A percentile compares a stretch with the other conserved stretches of the same genome.
Conservation (phyloP, 2,888 invertebrate species). For the Gari tellinella region DNA sequence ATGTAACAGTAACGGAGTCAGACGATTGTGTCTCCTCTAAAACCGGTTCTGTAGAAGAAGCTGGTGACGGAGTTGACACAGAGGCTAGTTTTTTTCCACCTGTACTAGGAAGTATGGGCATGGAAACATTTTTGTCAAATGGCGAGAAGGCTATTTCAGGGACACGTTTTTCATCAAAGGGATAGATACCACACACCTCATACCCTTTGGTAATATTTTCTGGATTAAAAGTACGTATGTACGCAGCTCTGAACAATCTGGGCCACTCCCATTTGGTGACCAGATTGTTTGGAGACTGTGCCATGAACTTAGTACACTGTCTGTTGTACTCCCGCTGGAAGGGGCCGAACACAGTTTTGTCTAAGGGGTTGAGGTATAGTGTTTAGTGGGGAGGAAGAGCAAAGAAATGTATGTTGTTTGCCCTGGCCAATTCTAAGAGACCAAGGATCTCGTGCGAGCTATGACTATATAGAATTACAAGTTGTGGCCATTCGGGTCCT, state of each 20-base stretch:
- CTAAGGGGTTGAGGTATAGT: constrained; percentile 20
- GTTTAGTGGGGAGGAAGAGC: too few species aligned
- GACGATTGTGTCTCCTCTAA: not conserved
- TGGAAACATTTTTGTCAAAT: not conserved
- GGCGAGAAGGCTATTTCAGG: not conserved
- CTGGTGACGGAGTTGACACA: too few species aligned
- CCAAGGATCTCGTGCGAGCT: constrained; percentile 19
- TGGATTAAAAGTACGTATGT: constrained; percentile 7
- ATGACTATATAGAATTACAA: not conserved
- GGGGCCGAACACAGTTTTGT: constrained; percentile 36
- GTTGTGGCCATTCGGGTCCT: constrained; percentile 4
- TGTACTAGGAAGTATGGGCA: too few species aligned
- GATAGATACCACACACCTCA: constrained; percentile 18
- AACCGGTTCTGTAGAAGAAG: not conserved
- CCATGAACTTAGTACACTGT: constrained; percentile 22
- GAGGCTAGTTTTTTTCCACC: too few species aligned
- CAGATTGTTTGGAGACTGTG: constrained; percentile 7
- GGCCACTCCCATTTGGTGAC: constrained; percentile 33
- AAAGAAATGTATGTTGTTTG: not conserved
- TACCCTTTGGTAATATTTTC: constrained; percentile 25
- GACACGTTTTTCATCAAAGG: constrained; percentile 4
- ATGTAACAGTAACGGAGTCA: not conserved
- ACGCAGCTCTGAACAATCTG: constrained; percentile 5
- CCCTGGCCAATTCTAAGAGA: constrained; percentile 10
- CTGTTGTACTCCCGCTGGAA: constrained; percentile 24